Conservation (phyloP, 1,140 invertebrate genomes). For the Drosophila saltans region DNA sequence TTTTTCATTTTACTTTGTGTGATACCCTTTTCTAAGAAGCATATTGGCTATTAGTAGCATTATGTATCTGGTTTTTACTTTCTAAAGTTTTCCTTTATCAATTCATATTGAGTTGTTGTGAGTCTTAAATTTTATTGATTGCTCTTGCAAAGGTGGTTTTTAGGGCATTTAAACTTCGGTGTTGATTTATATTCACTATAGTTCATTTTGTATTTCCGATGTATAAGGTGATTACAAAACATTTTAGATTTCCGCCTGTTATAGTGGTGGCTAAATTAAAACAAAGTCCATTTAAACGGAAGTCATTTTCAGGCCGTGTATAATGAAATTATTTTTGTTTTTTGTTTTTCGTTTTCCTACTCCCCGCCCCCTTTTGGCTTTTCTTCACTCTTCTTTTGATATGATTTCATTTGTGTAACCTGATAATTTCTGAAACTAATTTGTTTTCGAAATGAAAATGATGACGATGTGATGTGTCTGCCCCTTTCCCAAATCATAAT, state of each 20-base stretch:
- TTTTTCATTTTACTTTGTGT: conserved; percentile 10
- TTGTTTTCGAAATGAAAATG: conserved; percentile 64
- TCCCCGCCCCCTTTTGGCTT: background rate
- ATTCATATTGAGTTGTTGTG: too few species aligned
- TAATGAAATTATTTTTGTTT: conserved; percentile 65
- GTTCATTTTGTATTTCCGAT: conserved; percentile 58
- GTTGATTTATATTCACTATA: too few species aligned
- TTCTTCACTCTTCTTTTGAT: background rate
- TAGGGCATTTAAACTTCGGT: too few species aligned
- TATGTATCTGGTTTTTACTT: too few species aligned
- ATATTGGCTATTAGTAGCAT: background rate
- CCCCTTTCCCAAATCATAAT: background rate
- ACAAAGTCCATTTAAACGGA: conserved; percentile 78
- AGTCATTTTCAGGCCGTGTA: conserved; percentile 70
- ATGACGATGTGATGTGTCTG: conserved; percentile 21
- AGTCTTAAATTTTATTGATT: too few species aligned
- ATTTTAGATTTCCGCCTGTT: conserved; percentile 59
- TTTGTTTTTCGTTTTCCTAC: background rate
- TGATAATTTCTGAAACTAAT: conserved; percentile 56
- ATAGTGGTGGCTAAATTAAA: conserved; percentile 55
- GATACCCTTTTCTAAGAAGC: background rate
- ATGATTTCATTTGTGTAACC: conserved; percentile 45
- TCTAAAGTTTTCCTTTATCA: too few species aligned
- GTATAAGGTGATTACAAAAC: conserved; percentile 58
- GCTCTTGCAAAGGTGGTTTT: too few species aligned